phyloP scores from a whole-genome alignment of 2,797 vertebrate genomes.

The Octomys mimax region DNA sequence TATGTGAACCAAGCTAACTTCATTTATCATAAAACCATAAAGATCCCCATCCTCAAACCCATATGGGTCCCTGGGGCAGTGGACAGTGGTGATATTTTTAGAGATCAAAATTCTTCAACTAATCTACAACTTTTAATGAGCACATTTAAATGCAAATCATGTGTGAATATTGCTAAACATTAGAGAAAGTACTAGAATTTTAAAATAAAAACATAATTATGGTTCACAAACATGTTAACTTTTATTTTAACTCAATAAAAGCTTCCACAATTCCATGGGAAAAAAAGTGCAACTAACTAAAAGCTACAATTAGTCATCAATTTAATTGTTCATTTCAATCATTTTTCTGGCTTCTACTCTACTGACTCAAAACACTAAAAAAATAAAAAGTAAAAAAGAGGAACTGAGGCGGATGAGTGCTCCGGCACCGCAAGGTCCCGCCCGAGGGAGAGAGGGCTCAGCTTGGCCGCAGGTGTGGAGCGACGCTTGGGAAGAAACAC shows the following conservation, averaged over 20 bases:
- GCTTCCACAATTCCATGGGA: neutral
- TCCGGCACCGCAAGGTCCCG: neutral
- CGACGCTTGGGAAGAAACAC: constrained; percentile 36
- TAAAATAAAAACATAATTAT: neutral
- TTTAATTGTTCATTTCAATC: constrained; percentile 39
- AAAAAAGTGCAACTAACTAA: neutral
- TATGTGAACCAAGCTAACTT: neutral
- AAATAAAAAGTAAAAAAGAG: neutral
- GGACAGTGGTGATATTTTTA: neutral
- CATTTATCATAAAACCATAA: constrained; percentile 11
- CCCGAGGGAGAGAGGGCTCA: constrained; percentile 24
- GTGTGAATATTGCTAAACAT: constrained; percentile 24
- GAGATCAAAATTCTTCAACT: neutral
- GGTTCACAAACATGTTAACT: constrained; percentile 1
- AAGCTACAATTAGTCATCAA: constrained; percentile 16
- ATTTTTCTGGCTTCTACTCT: constrained; percentile 50
- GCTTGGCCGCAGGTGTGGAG: constrained; percentile 60
- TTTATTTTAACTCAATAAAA: neutral
- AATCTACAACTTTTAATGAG: constrained; percentile 31
- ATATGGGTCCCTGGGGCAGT: neutral
- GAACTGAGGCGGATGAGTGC: constrained; percentile 8
- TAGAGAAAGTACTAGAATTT: constrained; percentile 13
- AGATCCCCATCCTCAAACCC: neutral
- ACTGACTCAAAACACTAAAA: constrained; percentile 6
- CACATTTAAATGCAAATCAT: neutral